Evolutionary conservation across 2,888 invertebrate species (phyloP).

Genomic region (Caenorhabditis panamensis): DNA sequence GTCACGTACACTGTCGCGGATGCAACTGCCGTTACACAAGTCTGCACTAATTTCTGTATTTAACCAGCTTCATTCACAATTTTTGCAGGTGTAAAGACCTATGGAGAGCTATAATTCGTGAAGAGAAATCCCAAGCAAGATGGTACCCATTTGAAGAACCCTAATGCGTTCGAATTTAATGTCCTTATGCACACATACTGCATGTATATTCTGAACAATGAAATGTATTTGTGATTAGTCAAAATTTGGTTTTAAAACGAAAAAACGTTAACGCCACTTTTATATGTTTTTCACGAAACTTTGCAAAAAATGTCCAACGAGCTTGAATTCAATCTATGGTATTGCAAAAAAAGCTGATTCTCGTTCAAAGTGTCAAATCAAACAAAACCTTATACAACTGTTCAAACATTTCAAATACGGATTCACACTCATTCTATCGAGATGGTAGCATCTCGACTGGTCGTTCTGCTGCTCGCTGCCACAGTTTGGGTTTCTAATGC

Average conservation of each 20-base stretch:
- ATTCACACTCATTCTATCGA: constrained; percentile 39
- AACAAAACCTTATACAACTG: constrained; percentile 39
- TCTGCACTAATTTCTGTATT: constrained; percentile 43
- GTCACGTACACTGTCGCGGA: constrained; percentile 72
- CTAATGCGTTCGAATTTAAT: neutral
- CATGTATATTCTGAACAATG: too few relatives aligned
- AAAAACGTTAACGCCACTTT: too few relatives aligned
- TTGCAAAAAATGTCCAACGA: too few relatives aligned
- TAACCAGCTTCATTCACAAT: neutral
- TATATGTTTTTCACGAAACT: too few relatives aligned
- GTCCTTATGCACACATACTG: too few relatives aligned
- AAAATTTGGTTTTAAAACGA: too few relatives aligned
- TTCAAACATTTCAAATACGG: constrained; percentile 35
- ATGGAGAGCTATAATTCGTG: constrained; percentile 80
- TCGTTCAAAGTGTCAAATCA: constrained; percentile 27
- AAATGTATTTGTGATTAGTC: too few relatives aligned
- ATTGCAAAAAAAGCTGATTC: too few relatives aligned
- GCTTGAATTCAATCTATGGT: too few relatives aligned
- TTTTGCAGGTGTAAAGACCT: constrained; percentile 78
- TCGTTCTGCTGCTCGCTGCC: constrained; percentile 17
- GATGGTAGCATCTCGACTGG: constrained; percentile 35
- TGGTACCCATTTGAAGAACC: constrained; percentile 79
- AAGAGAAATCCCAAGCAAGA: constrained; percentile 80
- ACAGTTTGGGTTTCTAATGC: neutral
- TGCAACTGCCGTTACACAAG: constrained; percentile 79